Base-by-base conservation (phyloP, 2,888 invertebrate species). In the Zygogramma bicolorata region DNA sequence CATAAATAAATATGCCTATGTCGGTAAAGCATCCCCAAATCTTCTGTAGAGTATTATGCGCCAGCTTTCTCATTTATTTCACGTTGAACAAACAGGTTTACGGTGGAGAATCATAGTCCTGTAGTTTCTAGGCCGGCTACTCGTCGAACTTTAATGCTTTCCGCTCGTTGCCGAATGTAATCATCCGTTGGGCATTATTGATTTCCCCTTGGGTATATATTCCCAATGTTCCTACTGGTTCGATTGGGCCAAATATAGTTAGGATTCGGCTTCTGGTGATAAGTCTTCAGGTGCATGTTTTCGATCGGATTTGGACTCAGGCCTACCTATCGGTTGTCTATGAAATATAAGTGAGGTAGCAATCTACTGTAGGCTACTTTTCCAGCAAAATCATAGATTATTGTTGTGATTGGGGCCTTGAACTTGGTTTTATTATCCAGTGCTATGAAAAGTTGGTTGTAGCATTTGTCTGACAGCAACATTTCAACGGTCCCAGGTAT, bases 391-490 rank as follows among this genome's bases (percentile, higher is more conserved):
- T 46, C 57, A 13, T 73, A 71, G 0, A 83, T 8, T 1, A 82
- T 70, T 8, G 73, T 72, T 0, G 79, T 79, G 3, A 76, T 40
- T 0, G 80, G 79, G 0, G 79, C 60, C 22, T 81, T 58, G 15
- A 77, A 83, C 10, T 69, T 75, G 0, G 77, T 70, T 15, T 70
- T 42, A 20, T 79, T 82, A 10, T 70, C 53, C 6, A 73, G 70
- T 1, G 7, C 49, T 0, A 83, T 77, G 0, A 80, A 80, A 27
- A 82, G 42, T 49, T 81, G 78, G 42, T 79, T 81, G 46, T 7
- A 5, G 34, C 82, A 82, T 8, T 68, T 68, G 0, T 74, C 53
- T 0, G 77, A 68, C 18, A 72, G 18, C 2, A 78, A 27, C 0
- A 82, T 15, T 4, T 61, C 70, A 0, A 77, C 79, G 18, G 74